A percentile compares a stretch with the other conserved stretches of the same genome.
Conservation (phyloP, 2,797 vertebrate genomes). For the Vipera ursinii region DNA sequence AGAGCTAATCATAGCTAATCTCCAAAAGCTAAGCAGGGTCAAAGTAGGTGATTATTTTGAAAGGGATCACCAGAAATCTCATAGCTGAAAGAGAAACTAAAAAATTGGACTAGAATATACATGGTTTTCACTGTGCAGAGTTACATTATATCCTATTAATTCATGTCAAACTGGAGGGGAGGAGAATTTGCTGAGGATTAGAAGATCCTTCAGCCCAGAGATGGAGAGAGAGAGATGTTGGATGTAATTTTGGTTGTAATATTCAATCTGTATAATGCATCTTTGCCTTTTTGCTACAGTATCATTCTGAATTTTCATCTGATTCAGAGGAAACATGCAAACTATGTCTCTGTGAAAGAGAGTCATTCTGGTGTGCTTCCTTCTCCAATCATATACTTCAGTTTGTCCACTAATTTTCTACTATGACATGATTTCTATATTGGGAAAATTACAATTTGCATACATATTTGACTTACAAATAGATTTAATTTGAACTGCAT, state of each 20-base stretch:
- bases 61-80: background rate
- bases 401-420: background rate
- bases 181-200: background rate
- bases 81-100: background rate
- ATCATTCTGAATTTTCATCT: background rate
- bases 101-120: background rate
- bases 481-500: background rate
- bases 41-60: background rate
- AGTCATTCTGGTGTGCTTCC: background rate
- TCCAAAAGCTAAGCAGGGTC: background rate
- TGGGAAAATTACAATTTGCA: background rate
- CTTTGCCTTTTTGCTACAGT: constrained; percentile 11
- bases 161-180: background rate
- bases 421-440: background rate
- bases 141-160: background rate
- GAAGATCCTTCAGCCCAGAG: background rate
- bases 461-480: background rate
- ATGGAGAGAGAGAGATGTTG: background rate
- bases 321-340: background rate
- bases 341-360: background rate
- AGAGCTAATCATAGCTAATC: background rate
- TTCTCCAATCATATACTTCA: background rate
- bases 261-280: background rate
- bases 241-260: background rate
- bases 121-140: background rate